These are phyloP conservation scores for Passer domesticus DNA, from an alignment of 2,113 vertebrate genomes.

Conservation along the genomic window DNA sequence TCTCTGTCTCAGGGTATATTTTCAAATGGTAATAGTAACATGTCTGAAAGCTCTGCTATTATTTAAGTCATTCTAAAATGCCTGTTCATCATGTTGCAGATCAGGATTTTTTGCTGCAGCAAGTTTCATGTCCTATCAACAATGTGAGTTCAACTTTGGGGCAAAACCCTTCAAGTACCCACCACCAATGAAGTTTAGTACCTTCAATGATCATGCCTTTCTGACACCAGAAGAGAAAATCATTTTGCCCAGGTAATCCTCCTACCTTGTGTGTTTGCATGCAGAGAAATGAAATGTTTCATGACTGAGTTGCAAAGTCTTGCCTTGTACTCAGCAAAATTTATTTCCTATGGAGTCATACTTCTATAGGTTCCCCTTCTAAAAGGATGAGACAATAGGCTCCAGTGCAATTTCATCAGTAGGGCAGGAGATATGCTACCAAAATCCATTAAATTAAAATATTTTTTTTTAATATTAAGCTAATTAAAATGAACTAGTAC, in stretches of 20 bases:
- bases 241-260: conserved; percentile 91
- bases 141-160: conserved; percentile 99
- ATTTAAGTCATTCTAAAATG: background rate
- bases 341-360: background rate
- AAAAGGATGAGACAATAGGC: background rate
- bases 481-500: background rate
- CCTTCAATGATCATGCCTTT: conserved; percentile 96
- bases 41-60: background rate
- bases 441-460: background rate
- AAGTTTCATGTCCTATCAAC: conserved; percentile 99
- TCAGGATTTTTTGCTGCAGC: conserved; percentile 98
- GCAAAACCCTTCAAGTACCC: conserved; percentile 96
- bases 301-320: background rate
- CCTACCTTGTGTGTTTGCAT: background rate
- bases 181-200: conserved; percentile 93
- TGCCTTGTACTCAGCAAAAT: background rate
- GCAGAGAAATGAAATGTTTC: background rate
- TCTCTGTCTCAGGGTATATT: background rate
- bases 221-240: conserved; percentile 94
- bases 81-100: conserved; percentile 67
- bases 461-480: background rate
- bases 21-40: background rate
- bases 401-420: background rate
- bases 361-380: background rate
- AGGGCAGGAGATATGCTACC: background rate